A percentile compares a stretch with the other conserved stretches of the same genome.
Conservation (phyloP, 2,888 invertebrate species). For the Lissonota sp. region DNA sequence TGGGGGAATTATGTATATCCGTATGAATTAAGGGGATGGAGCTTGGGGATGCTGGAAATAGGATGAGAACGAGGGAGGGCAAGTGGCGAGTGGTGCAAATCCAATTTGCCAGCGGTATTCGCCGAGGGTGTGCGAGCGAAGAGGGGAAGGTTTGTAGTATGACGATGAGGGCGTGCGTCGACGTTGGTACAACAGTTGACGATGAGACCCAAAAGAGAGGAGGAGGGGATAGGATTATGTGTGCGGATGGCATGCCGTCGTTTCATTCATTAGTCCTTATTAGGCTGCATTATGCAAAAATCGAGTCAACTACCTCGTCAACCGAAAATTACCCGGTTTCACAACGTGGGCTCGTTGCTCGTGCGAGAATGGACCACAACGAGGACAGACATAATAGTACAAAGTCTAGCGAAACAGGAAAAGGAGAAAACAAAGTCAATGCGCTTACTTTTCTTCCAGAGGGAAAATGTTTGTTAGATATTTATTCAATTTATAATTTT, state of each 20-base stretch:
- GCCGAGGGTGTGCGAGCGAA: constrained; percentile 66
- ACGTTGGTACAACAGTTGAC: constrained; percentile 41
- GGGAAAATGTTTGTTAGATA: too few species aligned
- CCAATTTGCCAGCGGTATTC: constrained; percentile 72
- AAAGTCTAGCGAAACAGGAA: constrained; percentile 1
- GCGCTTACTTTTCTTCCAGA: not conserved
- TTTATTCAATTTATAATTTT: too few species aligned
- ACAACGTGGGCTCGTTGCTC: constrained; percentile 14
- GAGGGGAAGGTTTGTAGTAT: constrained; percentile 36
- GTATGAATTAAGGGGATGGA: constrained; percentile 16
- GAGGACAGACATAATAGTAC: not conserved
- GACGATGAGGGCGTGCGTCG: constrained; percentile 2
- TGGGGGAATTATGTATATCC: not conserved
- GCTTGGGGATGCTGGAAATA: not conserved
- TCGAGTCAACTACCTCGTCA: constrained; percentile 73
- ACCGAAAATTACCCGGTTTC: constrained; percentile 71
- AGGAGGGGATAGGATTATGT: constrained; percentile 1
- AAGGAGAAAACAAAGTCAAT: not conserved
- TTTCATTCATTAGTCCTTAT: constrained; percentile 80
- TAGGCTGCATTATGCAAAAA: constrained; percentile 80
- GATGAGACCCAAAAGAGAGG: not conserved
- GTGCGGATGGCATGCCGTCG: constrained; percentile 65
- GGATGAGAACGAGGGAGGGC: constrained; percentile 65
- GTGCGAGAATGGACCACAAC: constrained; percentile 18
- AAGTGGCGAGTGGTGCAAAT: constrained; percentile 76